phyloP scores from a whole-genome alignment of 2,113 vertebrate genomes.

The Equus quagga region DNA sequence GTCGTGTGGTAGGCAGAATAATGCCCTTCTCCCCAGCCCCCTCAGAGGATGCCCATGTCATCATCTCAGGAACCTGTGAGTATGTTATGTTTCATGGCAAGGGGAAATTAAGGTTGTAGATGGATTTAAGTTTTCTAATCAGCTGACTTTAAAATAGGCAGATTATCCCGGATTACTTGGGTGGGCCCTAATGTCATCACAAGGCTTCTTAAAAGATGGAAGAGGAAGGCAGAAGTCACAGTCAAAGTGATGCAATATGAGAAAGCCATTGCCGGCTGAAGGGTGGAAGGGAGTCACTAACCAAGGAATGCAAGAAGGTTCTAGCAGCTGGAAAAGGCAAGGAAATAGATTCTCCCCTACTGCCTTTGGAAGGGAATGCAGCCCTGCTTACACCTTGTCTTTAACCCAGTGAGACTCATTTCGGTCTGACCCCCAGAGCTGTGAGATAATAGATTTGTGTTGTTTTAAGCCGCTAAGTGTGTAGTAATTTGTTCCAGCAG shows the following conservation, averaged over 20 bases:
- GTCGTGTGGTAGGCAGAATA: not conserved
- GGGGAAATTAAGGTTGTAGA: not conserved
- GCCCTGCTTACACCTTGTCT: not conserved
- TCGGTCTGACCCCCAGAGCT: not conserved
- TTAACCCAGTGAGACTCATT: not conserved
- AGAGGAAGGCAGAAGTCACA: not conserved
- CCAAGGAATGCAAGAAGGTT: not conserved
- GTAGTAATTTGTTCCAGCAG: not conserved
- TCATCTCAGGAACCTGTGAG: not conserved
- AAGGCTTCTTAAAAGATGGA: not conserved
- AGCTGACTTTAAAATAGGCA: not conserved
- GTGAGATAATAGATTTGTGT: not conserved
- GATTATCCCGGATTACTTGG: not conserved
- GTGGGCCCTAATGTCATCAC: not conserved
- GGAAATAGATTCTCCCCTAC: not conserved
- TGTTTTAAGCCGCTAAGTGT: not conserved
- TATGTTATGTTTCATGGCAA: not conserved
- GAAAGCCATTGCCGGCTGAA: not conserved
- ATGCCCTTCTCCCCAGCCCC: fast-evolving
- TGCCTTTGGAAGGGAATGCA: not conserved
- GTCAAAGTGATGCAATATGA: not conserved
- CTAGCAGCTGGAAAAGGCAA: not conserved
- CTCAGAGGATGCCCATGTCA: not conserved
- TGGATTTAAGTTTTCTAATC: not conserved
- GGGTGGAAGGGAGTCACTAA: not conserved